A percentile compares a stretch with the other conserved stretches of the same genome.
These are phyloP conservation scores for Mythimna pallens DNA, from an alignment of 2,888 invertebrate species.

Conservation along the genomic window DNA sequence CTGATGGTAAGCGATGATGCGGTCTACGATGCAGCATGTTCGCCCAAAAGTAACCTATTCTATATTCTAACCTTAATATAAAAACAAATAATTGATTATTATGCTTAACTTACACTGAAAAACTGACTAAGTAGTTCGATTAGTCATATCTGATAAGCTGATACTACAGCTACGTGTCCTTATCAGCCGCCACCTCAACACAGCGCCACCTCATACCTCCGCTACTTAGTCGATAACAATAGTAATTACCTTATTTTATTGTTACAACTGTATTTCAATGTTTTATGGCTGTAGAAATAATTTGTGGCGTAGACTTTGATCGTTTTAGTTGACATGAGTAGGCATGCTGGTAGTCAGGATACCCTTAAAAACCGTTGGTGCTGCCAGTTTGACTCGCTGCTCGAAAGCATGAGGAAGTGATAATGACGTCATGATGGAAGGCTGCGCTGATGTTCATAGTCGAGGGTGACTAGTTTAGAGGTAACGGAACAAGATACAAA, in stretches of 20 bases:
- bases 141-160: slow-evolving; percentile 32
- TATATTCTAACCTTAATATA: too few relatives aligned
- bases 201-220: slow-evolving; percentile 18
- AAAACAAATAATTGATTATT: background rate
- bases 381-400: too few relatives aligned
- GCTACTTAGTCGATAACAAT: slow-evolving; percentile 32
- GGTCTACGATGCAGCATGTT: too few relatives aligned
- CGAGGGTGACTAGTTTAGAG: too few relatives aligned
- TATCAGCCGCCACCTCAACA: slow-evolving; percentile 41
- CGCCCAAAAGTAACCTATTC: too few relatives aligned
- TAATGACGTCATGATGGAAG: too few relatives aligned
- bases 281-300: background rate
- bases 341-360: background rate
- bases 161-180: slow-evolving; percentile 12
- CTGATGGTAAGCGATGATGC: too few relatives aligned
- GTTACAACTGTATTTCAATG: slow-evolving; percentile 8
- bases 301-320: background rate
- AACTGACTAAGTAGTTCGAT: slow-evolving; percentile 5
- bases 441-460: too few relatives aligned
- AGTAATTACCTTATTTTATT: slow-evolving; percentile 37
- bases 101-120: background rate
- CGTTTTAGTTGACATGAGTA: background rate
- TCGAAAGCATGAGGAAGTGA: too few relatives aligned
- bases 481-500: too few relatives aligned
- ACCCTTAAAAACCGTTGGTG: too few relatives aligned